These are phyloP conservation scores for Eretmochelys imbricata DNA, from an alignment of 2,113 vertebrate genomes.

Conservation along the genomic window DNA sequence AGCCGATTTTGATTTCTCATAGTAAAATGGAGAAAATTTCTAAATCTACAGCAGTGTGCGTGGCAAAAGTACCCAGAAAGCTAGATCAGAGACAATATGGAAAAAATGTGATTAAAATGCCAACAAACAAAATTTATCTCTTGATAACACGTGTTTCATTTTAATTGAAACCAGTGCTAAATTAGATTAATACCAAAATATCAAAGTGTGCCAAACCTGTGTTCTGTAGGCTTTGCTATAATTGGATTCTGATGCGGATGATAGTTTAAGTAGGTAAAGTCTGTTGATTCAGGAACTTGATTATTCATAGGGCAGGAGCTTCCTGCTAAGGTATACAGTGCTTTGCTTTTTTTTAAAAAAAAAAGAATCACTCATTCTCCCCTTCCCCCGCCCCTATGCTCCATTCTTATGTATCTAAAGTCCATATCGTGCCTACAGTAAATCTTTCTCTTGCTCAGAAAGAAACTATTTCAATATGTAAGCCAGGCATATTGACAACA, in stretches of 20 bases:
- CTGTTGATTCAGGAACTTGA: constrained; percentile 62
- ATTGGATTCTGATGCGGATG: constrained; percentile 52
- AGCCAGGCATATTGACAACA: constrained; percentile 59
- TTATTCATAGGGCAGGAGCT: constrained; percentile 66
- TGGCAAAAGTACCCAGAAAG: constrained; percentile 30
- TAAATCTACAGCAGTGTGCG: not conserved
- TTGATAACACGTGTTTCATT: constrained; percentile 41
- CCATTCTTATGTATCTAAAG: constrained; percentile 52
- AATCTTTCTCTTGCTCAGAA: constrained; percentile 66
- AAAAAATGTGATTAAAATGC: constrained; percentile 51
- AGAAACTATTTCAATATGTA: constrained; percentile 73
- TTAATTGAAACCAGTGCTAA: constrained; percentile 73
- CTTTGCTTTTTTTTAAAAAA: not conserved
- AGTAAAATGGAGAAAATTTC: constrained; percentile 43
- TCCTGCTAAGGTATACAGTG: constrained; percentile 28
- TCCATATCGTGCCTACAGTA: constrained; percentile 58
- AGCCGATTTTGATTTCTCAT: constrained; percentile 44
- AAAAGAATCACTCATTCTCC: constrained; percentile 39
- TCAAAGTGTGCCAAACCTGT: constrained; percentile 64
- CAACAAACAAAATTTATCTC: constrained; percentile 49
- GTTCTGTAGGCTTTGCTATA: constrained; percentile 68
- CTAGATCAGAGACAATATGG: constrained; percentile 37
- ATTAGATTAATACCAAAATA: constrained; percentile 74
- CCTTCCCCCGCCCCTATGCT: not conserved
- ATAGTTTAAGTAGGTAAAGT: constrained; percentile 61